These are phyloP conservation scores for Aspidiotus destructor DNA, from an alignment of 2,888 invertebrate species.

Conservation along the genomic window DNA sequence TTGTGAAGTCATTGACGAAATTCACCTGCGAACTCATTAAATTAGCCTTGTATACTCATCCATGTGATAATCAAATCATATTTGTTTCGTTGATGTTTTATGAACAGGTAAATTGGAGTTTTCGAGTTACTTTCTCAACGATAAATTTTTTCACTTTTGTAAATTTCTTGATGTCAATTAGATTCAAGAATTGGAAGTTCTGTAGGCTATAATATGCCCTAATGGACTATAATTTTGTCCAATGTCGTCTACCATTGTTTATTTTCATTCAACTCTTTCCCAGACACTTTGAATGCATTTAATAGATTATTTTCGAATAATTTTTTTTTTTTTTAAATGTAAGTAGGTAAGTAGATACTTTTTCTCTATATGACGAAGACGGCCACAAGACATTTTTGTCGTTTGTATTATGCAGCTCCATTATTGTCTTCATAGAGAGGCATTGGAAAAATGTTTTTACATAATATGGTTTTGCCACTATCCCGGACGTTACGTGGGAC, in stretches of 20 bases:
- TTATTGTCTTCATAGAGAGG: too few species aligned
- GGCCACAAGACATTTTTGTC: too few species aligned
- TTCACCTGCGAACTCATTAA: neutral
- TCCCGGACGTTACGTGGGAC: conserved; percentile 94
- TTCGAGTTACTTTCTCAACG: neutral
- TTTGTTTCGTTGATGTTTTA: neutral
- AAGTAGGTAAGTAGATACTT: too few species aligned
- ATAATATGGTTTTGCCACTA: conserved; percentile 96
- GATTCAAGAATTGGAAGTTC: neutral
- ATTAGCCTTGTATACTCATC: neutral
- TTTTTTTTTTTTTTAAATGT: too few species aligned
- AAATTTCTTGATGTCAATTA: neutral
- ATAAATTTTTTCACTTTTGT: neutral
- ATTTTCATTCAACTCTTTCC: conserved; percentile 2
- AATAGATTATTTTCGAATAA: too few species aligned
- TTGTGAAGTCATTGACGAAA: conserved; percentile 1
- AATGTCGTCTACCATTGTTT: neutral
- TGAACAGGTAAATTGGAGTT: neutral
- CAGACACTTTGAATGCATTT: too few species aligned
- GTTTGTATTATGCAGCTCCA: too few species aligned
- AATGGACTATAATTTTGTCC: neutral
- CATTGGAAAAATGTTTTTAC: too few species aligned
- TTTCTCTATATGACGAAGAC: too few species aligned
- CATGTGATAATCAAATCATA: conserved; percentile 1
- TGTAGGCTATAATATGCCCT: neutral